Evolutionary conservation across 2,888 invertebrate species (phyloP).

Genomic region (Pachymerium ferrugineum): DNA sequence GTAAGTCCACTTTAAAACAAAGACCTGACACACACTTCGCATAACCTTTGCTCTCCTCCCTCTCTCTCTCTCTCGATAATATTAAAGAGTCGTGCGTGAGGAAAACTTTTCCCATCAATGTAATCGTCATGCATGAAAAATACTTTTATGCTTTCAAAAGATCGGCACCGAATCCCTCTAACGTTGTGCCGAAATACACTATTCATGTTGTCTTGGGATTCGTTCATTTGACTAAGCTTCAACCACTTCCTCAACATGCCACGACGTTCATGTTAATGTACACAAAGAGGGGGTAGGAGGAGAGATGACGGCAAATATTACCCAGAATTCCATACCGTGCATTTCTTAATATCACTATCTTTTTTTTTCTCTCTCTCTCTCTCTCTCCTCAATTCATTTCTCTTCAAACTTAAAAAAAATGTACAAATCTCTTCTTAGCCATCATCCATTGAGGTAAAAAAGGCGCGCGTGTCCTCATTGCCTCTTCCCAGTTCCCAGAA

Average conservation of each 20-base stretch:
- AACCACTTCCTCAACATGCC: slow-evolving; percentile 13
- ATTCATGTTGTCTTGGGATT: slow-evolving; percentile 13
- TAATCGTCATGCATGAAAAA: neutral
- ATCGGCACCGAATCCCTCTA: slow-evolving; percentile 1
- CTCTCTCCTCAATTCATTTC: too few relatives aligned
- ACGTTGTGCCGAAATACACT: neutral
- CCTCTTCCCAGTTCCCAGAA: neutral
- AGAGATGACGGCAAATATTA: too few relatives aligned
- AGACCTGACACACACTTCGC: too few relatives aligned
- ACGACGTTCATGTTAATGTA: neutral
- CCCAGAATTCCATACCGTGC: neutral
- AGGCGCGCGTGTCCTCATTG: neutral
- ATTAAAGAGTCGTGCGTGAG: too few relatives aligned
- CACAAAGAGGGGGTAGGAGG: too few relatives aligned
- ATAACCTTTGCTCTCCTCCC: too few relatives aligned
- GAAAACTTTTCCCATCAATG: neutral
- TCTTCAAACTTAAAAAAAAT: too few relatives aligned
- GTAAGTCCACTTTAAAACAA: too few relatives aligned
- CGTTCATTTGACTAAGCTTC: slow-evolving; percentile 13
- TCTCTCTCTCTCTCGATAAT: too few relatives aligned
- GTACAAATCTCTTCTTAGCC: too few relatives aligned
- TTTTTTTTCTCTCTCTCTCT: neutral
- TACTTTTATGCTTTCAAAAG: slow-evolving; percentile 13
- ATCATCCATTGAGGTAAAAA: neutral
- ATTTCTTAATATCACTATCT: neutral